Conservation (phyloP, 2,888 invertebrate genomes). For the Meteorus cinctellus region DNA sequence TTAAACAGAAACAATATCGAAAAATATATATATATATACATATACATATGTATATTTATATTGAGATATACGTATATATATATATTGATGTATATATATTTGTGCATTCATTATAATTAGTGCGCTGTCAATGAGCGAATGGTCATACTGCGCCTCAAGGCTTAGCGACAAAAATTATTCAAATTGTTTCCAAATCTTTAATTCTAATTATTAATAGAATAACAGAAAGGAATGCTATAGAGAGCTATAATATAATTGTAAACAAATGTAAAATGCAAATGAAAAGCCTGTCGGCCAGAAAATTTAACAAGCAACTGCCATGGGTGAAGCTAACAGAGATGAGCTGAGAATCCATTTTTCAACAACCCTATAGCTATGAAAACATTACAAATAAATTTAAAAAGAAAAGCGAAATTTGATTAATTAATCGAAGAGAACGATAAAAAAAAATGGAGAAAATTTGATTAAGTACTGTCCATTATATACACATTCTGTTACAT, state of each 20-base stretch:
- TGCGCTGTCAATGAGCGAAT: conserved; percentile 23
- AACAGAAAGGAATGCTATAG: conserved; percentile 48
- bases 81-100: neutral
- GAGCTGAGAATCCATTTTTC: conserved; percentile 68
- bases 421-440: neutral
- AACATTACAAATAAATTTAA: conserved; percentile 49
- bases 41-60: conserved; percentile 8
- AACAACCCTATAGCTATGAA: conserved; percentile 65
- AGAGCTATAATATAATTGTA: conserved; percentile 51
- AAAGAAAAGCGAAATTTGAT: conserved; percentile 35
- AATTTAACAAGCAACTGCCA: conserved; percentile 71
- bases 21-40: neutral
- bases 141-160: conserved; percentile 11
- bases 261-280: conserved; percentile 55
- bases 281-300: conserved; percentile 68
- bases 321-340: conserved; percentile 67
- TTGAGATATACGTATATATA: neutral
- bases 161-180: conserved; percentile 28
- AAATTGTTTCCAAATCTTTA: conserved; percentile 43
- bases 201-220: conserved; percentile 48
- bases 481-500: conserved; percentile 54
- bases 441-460: conserved; percentile 17
- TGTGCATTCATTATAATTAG: neutral
- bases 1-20: neutral
- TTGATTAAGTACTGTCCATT: conserved; percentile 57